Evolutionary conservation across 2,797 vertebrate genomes (phyloP).

Genomic region (Muscicapa comitata): DNA sequence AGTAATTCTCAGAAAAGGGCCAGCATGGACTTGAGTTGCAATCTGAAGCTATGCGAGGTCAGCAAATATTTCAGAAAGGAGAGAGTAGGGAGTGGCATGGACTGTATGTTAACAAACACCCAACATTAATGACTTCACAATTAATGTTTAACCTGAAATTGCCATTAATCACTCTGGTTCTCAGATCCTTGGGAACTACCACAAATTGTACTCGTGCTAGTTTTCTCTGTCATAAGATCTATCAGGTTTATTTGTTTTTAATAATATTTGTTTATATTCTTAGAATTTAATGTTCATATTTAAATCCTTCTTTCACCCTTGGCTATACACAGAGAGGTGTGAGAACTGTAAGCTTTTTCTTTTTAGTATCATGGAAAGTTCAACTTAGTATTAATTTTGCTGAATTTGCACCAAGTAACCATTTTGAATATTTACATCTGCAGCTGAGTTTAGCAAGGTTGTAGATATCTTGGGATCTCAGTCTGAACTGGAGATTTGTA

Average conservation of each 20-base stretch:
- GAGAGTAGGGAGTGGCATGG: not conserved
- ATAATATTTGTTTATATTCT: not conserved
- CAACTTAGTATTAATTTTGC: not conserved
- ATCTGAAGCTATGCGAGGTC: not conserved
- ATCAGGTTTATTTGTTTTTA: not conserved
- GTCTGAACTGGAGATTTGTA: not conserved
- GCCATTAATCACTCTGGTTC: not conserved
- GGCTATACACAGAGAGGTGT: not conserved
- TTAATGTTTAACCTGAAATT: slow-evolving; percentile 30
- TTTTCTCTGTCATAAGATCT: not conserved
- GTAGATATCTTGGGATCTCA: not conserved
- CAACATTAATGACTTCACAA: not conserved
- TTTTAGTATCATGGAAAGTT: not conserved
- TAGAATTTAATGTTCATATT: not conserved
- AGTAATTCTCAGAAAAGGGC: not conserved
- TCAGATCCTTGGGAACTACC: not conserved
- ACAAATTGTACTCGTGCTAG: not conserved
- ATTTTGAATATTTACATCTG: not conserved
- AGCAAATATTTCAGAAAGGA: not conserved
- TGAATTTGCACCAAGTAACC: not conserved
- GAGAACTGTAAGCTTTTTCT: not conserved
- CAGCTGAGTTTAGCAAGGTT: not conserved
- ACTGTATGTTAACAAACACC: not conserved
- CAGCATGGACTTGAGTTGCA: not conserved
- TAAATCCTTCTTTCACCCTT: not conserved